These are phyloP conservation scores for Loris lydekkerianus DNA, from an alignment of 2,797 vertebrate species.

Conservation along the genomic window DNA sequence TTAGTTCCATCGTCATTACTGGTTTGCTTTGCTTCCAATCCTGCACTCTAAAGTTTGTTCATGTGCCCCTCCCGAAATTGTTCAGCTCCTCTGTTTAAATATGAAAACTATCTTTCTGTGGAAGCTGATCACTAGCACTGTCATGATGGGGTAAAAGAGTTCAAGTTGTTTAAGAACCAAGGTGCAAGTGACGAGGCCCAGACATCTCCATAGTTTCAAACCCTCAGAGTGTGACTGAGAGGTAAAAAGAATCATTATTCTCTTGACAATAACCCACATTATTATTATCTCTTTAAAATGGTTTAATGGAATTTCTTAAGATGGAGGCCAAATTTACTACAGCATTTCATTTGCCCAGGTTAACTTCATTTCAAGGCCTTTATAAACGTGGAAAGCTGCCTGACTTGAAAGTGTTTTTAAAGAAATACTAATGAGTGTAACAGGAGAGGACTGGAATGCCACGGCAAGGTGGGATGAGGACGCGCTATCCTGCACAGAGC, in stretches of 20 bases:
- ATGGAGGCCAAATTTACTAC: slow-evolving; percentile 38
- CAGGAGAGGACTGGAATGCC: slow-evolving; percentile 43
- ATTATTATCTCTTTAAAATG: slow-evolving; percentile 55
- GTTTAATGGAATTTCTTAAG: slow-evolving; percentile 64
- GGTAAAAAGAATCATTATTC: slow-evolving; percentile 59
- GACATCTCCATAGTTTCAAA: not conserved
- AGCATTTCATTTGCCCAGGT: slow-evolving; percentile 1
- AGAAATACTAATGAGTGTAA: slow-evolving; percentile 44
- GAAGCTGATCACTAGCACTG: not conserved
- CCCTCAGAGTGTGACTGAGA: not conserved
- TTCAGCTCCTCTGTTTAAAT: not conserved
- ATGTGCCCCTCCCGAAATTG: not conserved
- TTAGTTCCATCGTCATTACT: not conserved
- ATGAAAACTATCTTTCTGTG: slow-evolving; percentile 34
- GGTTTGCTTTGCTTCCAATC: not conserved
- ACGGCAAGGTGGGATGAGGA: slow-evolving; percentile 52
- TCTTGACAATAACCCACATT: slow-evolving; percentile 55
- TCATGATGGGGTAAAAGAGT: not conserved
- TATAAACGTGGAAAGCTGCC: slow-evolving; percentile 48
- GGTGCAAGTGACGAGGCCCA: not conserved
- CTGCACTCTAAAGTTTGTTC: not conserved
- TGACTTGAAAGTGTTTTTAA: slow-evolving; percentile 52
- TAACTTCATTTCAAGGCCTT: slow-evolving; percentile 62
- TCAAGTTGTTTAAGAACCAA: slow-evolving; percentile 16
- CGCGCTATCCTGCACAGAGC: not conserved